phyloP scores from a whole-genome alignment of 2,888 invertebrate species.

The Eueremaeus valkanovi region DNA sequence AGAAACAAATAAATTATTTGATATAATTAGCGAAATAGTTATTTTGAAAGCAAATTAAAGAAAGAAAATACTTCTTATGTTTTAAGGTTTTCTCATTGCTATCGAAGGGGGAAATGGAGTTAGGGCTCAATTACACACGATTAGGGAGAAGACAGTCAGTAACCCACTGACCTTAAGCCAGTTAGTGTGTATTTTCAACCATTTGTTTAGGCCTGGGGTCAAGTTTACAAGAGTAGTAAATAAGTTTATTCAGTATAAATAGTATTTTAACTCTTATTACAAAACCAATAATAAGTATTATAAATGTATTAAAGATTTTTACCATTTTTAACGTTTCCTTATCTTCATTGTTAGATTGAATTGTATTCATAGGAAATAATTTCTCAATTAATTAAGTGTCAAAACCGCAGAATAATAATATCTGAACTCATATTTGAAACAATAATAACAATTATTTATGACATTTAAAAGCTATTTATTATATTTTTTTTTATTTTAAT shows the following conservation, averaged over 20 bases:
- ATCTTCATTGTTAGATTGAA: not conserved
- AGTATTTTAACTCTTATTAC: not conserved
- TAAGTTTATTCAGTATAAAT: not conserved
- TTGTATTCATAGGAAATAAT: not conserved
- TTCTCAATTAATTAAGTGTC: not conserved
- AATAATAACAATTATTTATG: too few species aligned
- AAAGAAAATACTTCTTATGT: too few species aligned
- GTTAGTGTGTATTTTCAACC: not conserved
- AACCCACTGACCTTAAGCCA: slow-evolving; percentile 22
- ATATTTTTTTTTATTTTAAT: not conserved
- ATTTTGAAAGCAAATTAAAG: too few species aligned
- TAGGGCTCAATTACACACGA: not conserved
- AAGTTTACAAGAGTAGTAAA: not conserved
- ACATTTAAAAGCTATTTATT: not conserved
- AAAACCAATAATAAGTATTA: too few species aligned
- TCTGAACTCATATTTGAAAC: not conserved
- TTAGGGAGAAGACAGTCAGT: not conserved
- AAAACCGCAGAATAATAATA: not conserved
- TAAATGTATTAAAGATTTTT: too few species aligned
- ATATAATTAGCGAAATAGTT: too few species aligned
- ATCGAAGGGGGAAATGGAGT: not conserved
- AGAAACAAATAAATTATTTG: too few species aligned
- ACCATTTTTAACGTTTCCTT: not conserved
- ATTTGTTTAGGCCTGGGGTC: not conserved
- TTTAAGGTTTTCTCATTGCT: too few species aligned